These are phyloP conservation scores for Brachionus plicatilis DNA, from an alignment of 1,140 invertebrate genomes.

Conservation along the genomic window DNA sequence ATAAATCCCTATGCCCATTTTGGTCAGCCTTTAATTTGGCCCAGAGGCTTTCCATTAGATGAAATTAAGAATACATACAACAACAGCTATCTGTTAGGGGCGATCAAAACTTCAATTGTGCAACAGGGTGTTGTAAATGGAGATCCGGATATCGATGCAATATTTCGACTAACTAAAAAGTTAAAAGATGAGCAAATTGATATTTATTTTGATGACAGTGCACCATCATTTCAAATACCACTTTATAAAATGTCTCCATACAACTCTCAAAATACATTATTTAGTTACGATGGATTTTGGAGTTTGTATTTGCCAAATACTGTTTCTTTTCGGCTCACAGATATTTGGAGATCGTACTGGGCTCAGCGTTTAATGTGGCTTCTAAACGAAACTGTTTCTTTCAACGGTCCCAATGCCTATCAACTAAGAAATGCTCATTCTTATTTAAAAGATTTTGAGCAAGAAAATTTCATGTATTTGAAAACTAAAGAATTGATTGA, in stretches of 20 bases:
- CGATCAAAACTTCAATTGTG: constrained; percentile 43
- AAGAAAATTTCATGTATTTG: constrained; percentile 44
- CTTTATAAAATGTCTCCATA: constrained; percentile 45
- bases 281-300: constrained; percentile 48
- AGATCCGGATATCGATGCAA: constrained; percentile 52
- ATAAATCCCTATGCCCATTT: background rate
- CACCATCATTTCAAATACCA: constrained; percentile 44
- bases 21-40: background rate
- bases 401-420: constrained; percentile 44
- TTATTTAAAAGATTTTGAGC: constrained; percentile 43
- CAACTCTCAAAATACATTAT: constrained; percentile 51
- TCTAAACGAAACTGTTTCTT: constrained; percentile 44
- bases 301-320: constrained; percentile 46
- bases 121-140: constrained; percentile 51
- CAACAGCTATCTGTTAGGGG: constrained; percentile 33
- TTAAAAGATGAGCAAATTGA: constrained; percentile 37
- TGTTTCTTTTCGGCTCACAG: constrained; percentile 46
- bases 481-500: constrained; percentile 42
- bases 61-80: background rate
- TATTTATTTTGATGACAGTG: constrained; percentile 43
- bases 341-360: constrained; percentile 51
- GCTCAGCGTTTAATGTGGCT: constrained; percentile 47
- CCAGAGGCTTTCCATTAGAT: background rate
- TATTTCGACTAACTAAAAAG: constrained; percentile 47
- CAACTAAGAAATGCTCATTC: constrained; percentile 44